phyloP scores from a whole-genome alignment of 64 coral and sea anemone genomes.

The Montipora sp. region DNA sequence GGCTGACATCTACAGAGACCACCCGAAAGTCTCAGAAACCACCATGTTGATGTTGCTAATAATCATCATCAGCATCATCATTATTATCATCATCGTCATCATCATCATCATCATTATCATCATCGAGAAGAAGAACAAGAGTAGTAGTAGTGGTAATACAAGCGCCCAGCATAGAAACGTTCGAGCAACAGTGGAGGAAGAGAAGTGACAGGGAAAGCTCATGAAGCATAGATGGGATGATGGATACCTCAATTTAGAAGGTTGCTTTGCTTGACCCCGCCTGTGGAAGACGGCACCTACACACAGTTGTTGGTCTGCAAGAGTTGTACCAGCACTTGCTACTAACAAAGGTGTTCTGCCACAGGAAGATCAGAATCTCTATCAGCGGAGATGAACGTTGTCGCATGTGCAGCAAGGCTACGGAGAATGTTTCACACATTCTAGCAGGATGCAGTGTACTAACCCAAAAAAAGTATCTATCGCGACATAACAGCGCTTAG shows the following conservation, averaged over 20 bases:
- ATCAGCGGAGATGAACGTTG: background rate
- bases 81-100: too few species aligned
- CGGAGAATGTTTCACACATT: conserved; percentile 3
- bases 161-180: conserved; percentile 1
- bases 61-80: too few species aligned
- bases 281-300: conserved; percentile 6
- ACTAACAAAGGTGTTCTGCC: background rate
- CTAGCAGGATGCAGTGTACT: background rate
- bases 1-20: too few species aligned
- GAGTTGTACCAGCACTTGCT: background rate
- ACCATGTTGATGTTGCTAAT: too few species aligned
- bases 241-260: too few species aligned
- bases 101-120: too few species aligned
- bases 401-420: background rate
- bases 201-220: conserved; percentile 22
- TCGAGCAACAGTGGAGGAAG: background rate
- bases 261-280: too few species aligned
- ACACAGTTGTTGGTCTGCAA: conserved; percentile 1
- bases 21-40: too few species aligned
- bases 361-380: background rate
- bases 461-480: background rate
- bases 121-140: too few species aligned
- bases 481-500: background rate
- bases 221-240: too few species aligned
- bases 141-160: background rate